These are phyloP conservation scores for Dendrolimus pini DNA, from an alignment of 2,888 invertebrate genomes.

Conservation along the genomic window DNA sequence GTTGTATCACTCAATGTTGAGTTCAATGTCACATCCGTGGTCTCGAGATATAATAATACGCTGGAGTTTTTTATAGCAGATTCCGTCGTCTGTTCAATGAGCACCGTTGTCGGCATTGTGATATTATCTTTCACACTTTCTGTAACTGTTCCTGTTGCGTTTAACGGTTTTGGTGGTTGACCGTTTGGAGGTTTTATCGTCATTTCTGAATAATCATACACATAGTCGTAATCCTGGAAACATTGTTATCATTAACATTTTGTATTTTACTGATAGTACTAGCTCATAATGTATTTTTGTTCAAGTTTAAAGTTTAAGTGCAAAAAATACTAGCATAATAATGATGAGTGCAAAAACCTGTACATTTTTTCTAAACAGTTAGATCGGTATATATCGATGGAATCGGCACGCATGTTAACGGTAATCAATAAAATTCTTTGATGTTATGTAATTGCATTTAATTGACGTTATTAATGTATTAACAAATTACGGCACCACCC, in stretches of 20 bases:
- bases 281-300: too few relatives aligned
- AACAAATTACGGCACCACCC: too few relatives aligned
- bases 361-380: too few relatives aligned
- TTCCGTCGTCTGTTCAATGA: constrained; percentile 20
- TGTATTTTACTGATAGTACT: not conserved
- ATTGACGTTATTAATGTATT: too few relatives aligned
- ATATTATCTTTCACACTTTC: constrained; percentile 28
- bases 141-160: constrained; percentile 28
- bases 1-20: constrained; percentile 7
- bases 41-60: constrained; percentile 14
- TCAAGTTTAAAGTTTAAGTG: too few relatives aligned
- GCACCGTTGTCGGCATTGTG: constrained; percentile 19
- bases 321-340: too few relatives aligned
- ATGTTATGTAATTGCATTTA: too few relatives aligned
- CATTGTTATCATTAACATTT: constrained; percentile 3
- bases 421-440: too few relatives aligned
- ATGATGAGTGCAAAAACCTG: too few relatives aligned
- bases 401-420: too few relatives aligned
- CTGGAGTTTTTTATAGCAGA: constrained; percentile 16
- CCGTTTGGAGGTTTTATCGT: constrained; percentile 79
- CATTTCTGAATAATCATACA: constrained; percentile 84
- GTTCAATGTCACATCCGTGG: constrained; percentile 15
- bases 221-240: constrained; percentile 83
- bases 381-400: too few relatives aligned
- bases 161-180: constrained; percentile 58